Conservation (phyloP, 2,113 vertebrate genomes). For the Pampusana beccarii region DNA sequence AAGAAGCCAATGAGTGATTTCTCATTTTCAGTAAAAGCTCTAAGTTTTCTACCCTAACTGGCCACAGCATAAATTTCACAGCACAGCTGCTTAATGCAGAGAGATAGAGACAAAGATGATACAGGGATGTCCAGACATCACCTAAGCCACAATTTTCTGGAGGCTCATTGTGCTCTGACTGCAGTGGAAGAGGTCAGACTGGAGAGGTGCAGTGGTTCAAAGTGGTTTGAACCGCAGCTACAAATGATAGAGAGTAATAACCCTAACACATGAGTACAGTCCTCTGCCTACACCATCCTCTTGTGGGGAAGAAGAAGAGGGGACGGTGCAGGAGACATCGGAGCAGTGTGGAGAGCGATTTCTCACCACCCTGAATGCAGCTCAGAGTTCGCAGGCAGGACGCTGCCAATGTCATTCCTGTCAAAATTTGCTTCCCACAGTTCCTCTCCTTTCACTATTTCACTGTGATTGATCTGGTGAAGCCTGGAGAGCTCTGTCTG, state of each 20-base stretch:
- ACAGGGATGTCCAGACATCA: neutral
- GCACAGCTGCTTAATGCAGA: neutral
- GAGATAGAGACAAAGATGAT: neutral
- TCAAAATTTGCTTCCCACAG: neutral
- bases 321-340: rapidly evolving
- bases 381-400: neutral
- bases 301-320: neutral
- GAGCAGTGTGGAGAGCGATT: neutral
- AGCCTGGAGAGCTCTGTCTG: neutral
- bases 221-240: neutral
- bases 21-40: neutral
- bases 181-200: neutral
- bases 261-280: neutral
- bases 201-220: neutral
- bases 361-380: neutral
- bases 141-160: neutral
- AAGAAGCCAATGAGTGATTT: neutral
- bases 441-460: neutral
- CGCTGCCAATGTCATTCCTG: neutral
- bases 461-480: neutral
- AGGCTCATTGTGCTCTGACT: neutral
- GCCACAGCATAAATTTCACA: neutral
- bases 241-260: neutral
- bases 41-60: neutral
- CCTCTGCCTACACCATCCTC: neutral